Evolutionary conservation across 2,113 vertebrate genomes (phyloP).

Genomic region (human (Homo sapiens)): DNA sequence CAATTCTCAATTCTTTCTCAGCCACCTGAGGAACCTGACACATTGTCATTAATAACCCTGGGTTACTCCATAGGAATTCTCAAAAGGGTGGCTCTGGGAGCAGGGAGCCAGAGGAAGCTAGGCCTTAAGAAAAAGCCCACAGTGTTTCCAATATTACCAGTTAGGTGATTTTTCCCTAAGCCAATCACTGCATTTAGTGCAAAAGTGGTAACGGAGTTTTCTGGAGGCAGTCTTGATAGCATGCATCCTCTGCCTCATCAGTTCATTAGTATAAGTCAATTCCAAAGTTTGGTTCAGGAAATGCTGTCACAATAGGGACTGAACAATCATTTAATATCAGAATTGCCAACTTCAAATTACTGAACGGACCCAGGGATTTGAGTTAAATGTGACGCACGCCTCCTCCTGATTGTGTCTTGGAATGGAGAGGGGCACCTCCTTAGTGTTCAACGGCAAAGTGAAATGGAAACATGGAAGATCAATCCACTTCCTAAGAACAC

Average conservation of each 20-base stretch:
- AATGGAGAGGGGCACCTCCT: neutral
- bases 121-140: neutral
- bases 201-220: neutral
- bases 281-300: constrained; percentile 29
- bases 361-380: neutral
- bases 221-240: neutral
- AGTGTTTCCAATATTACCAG: neutral
- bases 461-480: neutral
- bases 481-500: neutral
- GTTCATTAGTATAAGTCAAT: neutral
- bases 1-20: constrained; percentile 2
- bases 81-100: neutral
- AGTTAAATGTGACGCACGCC: neutral
- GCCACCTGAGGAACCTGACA: neutral
- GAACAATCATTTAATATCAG: neutral
- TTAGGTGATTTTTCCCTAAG: neutral
- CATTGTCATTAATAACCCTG: neutral
- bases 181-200: neutral
- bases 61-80: neutral
- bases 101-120: neutral
- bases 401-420: neutral
- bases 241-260: neutral
- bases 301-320: neutral
- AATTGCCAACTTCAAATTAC: neutral
- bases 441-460: neutral